phyloP scores from a whole-genome alignment of 2,113 vertebrate species.

The Gobio gobio region DNA sequence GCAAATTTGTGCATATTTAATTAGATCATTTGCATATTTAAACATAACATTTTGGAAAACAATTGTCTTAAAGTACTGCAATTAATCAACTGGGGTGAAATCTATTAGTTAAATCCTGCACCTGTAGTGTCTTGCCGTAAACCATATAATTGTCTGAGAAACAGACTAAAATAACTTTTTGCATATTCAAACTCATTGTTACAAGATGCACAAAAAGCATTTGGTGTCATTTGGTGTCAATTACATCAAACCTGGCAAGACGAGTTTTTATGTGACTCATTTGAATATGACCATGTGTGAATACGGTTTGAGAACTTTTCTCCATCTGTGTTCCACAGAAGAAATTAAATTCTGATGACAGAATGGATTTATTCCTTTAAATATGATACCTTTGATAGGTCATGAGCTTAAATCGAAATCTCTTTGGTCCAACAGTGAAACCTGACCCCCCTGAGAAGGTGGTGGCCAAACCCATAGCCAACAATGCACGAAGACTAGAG shows the following conservation, averaged over 20 bases:
- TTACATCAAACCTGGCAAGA: background rate
- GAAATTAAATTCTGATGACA: conserved; percentile 11
- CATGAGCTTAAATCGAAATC: conserved; percentile 11
- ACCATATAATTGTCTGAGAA: background rate
- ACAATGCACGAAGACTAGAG: conserved; percentile 85
- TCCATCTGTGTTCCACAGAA: background rate
- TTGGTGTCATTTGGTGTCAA: background rate
- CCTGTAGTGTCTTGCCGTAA: background rate
- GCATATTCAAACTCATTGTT: background rate
- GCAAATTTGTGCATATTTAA: background rate
- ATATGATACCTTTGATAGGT: background rate
- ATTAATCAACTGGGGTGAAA: background rate
- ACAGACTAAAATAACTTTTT: background rate
- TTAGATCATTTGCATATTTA: background rate
- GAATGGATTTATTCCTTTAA: background rate
- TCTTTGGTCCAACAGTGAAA: conserved; percentile 83
- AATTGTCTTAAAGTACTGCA: background rate
- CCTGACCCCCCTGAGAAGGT: conserved; percentile 94
- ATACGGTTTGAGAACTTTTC: background rate
- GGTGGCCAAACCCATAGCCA: conserved; percentile 85
- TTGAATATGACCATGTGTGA: background rate
- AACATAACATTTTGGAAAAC: background rate
- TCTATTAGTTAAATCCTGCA: background rate
- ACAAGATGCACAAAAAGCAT: background rate
- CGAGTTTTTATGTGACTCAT: background rate